Conservation (phyloP, 2,888 invertebrate genomes). For the Spatulosminthurus flaviceps region DNA sequence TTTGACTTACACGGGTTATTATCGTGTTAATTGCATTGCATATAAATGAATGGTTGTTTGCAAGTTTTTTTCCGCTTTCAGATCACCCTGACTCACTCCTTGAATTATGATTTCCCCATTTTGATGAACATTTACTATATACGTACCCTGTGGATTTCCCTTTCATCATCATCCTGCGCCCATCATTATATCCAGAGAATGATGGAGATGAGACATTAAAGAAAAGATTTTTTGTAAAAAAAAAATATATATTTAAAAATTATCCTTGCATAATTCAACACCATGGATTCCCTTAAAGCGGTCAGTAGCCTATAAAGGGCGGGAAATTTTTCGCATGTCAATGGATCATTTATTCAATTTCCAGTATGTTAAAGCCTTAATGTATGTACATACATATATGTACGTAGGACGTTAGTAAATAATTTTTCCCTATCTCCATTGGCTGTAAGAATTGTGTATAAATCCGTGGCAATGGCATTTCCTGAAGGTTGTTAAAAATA, state of each 20-base stretch:
- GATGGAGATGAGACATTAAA: too few species aligned
- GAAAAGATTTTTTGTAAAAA: too few species aligned
- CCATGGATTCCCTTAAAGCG: neutral
- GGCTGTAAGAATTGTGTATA: too few species aligned
- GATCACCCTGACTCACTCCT: neutral
- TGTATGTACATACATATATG: too few species aligned
- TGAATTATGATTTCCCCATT: neutral
- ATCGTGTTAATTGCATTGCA: slow-evolving; percentile 5
- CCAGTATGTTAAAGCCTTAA: neutral
- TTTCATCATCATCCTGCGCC: too few species aligned
- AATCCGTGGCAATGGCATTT: slow-evolving; percentile 22
- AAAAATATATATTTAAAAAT: too few species aligned
- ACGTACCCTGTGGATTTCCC: too few species aligned
- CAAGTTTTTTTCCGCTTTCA: too few species aligned
- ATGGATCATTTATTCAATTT: slow-evolving; percentile 27
- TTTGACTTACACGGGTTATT: slow-evolving; percentile 2
- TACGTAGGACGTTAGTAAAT: too few species aligned
- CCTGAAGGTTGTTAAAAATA: slow-evolving; percentile 25
- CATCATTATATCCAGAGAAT: too few species aligned
- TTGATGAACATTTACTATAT: neutral
- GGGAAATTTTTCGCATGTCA: slow-evolving; percentile 30
- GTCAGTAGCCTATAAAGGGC: slow-evolving; percentile 10
- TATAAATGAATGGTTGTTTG: slow-evolving; percentile 1
- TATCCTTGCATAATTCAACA: too few species aligned
- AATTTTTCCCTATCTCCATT: too few species aligned